These are phyloP conservation scores for Chrysochloris asiatica DNA, from an alignment of 2,113 vertebrate genomes.

Conservation along the genomic window DNA sequence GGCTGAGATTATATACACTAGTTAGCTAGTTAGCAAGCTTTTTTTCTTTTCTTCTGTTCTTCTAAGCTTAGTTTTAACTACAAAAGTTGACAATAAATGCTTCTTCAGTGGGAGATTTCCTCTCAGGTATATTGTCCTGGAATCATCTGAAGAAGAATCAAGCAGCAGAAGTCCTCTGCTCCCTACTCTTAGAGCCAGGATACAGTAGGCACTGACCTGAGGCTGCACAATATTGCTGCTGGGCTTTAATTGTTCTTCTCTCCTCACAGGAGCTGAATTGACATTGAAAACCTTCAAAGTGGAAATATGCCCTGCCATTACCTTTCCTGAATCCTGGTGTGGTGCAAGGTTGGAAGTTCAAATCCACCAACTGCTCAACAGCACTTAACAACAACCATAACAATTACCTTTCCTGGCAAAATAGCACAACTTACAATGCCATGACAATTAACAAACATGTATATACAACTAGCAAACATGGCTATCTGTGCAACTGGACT, in stretches of 20 bases:
- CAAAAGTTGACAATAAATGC: not conserved
- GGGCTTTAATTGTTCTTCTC: too few species aligned
- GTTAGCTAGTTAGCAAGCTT: not conserved
- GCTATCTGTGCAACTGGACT: too few species aligned
- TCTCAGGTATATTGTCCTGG: not conserved
- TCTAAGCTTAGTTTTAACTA: not conserved
- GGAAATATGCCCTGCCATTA: not conserved
- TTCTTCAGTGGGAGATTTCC: not conserved
- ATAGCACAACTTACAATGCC: conserved; percentile 52
- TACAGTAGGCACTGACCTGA: accelerated
- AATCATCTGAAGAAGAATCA: not conserved
- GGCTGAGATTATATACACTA: not conserved
- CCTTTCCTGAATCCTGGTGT: too few species aligned
- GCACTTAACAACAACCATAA: too few species aligned
- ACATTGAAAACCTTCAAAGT: not conserved
- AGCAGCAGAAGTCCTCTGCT: not conserved
- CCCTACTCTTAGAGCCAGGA: too few species aligned
- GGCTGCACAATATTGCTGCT: not conserved
- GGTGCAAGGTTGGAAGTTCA: too few species aligned
- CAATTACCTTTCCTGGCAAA: conserved; percentile 37
- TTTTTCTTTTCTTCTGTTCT: not conserved
- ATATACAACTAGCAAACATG: too few species aligned
- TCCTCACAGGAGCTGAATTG: not conserved
- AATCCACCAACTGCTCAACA: too few species aligned
- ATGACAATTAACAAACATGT: conserved; percentile 55